These are phyloP conservation scores for Plagodis pulveraria DNA, from an alignment of 2,888 invertebrate genomes.

Conservation along the genomic window DNA sequence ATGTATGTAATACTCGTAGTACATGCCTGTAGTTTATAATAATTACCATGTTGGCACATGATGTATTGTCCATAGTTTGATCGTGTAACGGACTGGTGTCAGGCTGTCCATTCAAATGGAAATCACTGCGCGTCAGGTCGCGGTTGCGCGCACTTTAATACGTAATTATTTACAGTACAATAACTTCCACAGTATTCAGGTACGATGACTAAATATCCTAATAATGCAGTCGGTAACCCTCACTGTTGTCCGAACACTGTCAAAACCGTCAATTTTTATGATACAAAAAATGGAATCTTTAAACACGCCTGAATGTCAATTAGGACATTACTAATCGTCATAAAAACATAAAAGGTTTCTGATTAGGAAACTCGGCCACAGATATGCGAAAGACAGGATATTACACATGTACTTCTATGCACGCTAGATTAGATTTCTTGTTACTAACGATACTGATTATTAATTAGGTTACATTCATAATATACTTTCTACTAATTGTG, in stretches of 20 bases:
- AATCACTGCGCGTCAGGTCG: conserved; percentile 57
- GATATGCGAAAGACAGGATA: conserved; percentile 48
- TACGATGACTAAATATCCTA: conserved; percentile 49
- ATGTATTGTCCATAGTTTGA: conserved; percentile 37
- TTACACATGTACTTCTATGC: conserved; percentile 32
- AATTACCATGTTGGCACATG: conserved; percentile 28
- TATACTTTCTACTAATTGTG: conserved; percentile 9
- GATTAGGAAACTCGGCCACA: conserved; percentile 32
- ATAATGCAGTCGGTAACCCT: conserved; percentile 47
- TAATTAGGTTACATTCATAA: conserved; percentile 1
- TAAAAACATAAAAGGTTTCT: conserved; percentile 9
- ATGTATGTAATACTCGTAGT: neutral
- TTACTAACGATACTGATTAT: conserved; percentile 35
- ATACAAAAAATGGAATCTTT: conserved; percentile 31
- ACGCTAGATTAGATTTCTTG: conserved; percentile 44
- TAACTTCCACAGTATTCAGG: conserved; percentile 49
- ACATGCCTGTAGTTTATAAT: conserved; percentile 13
- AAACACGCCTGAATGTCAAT: conserved; percentile 20
- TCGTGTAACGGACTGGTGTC: conserved; percentile 66
- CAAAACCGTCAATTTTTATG: conserved; percentile 30
- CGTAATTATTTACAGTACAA: conserved; percentile 63
- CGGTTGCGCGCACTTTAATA: conserved; percentile 57
- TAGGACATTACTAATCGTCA: conserved; percentile 3
- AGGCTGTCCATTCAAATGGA: conserved; percentile 62
- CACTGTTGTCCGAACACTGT: conserved; percentile 38